Evolutionary conservation across 2,888 invertebrate species (phyloP), one percentile per base, ranked within the genome.

Genomic region (Pseudococcus longispinus): DNA sequence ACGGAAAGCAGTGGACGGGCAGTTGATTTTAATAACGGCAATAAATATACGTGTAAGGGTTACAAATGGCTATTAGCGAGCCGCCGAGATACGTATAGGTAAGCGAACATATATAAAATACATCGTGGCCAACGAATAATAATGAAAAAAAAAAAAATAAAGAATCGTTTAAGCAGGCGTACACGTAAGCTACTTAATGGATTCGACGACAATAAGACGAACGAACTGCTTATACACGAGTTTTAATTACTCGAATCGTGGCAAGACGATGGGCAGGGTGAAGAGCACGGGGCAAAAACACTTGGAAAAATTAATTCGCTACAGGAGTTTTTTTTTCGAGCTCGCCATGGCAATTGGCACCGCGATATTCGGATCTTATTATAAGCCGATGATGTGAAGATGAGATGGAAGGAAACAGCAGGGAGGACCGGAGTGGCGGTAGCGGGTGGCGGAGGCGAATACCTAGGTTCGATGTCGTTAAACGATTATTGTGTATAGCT

Each of bases 41-140:
- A 80, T 80, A 80, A 80, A 74, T 74, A 74, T 32, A 80, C 77
- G 77, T 42, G 77, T 42, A 80, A 80, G 42, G 77, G 77, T n/a
- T 80, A 80, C 77, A 80, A 80, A 80, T 80, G 42, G 77, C 77
- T 20, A 80, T 80, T 80, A 80, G 20, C 29, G 15, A 32, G 70
- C 29, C 70, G 29, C 29, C 70, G 70, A 55, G 55, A 8, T 65
- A 26, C 70, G 23, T 60, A 55, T 20, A 51, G 9, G n/a, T 65
- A 65, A 42, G 77, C 77, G 29, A 42, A 42, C 77, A 42, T 9
- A 37, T 37, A 37, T 42, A 42, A 80, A 42, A 42, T 3, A 74
- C n/a, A 80, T 20, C 77, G 77, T 70, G 70, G 70, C 29, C 11
- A 18, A 70, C 70, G 70, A 70, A 70, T 70, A 70, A 70, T 29